A percentile compares a stretch with the other conserved stretches of the same genome.
Conservation (phyloP, 92 coral and sea anemone genomes). For the Heliopora coerulea region DNA sequence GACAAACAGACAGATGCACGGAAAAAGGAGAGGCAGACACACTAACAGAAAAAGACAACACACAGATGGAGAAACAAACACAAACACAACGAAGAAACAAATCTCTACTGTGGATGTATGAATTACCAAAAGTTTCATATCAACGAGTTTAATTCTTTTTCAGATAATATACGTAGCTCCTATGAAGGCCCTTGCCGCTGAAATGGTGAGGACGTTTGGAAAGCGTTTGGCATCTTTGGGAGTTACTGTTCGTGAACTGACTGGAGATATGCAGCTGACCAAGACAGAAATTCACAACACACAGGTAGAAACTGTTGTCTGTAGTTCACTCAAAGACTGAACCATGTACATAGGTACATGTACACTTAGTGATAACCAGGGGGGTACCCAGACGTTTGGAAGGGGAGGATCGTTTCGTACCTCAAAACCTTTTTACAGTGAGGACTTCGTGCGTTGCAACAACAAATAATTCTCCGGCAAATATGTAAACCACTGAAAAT, state of each 20-base stretch:
- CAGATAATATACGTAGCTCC: slow-evolving; percentile 98
- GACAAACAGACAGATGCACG: too few relatives aligned
- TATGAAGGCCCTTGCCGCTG: slow-evolving; percentile 99
- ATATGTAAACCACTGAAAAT: too few relatives aligned
- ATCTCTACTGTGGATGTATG: neutral
- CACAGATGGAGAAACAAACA: neutral
- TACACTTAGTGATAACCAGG: too few relatives aligned
- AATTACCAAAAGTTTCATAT: neutral
- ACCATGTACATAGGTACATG: neutral
- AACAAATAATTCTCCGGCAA: too few relatives aligned
- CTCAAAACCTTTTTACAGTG: too few relatives aligned
- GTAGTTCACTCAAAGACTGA: too few relatives aligned
- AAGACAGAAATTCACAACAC: slow-evolving; percentile 91
- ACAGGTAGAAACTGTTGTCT: slow-evolving; percentile 55
- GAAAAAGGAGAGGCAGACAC: neutral
- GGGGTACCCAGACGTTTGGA: too few relatives aligned
- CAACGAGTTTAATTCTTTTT: too few relatives aligned
- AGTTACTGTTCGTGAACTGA: slow-evolving; percentile 82
- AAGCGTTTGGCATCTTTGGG: slow-evolving; percentile 85
- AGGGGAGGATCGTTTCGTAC: too few relatives aligned
- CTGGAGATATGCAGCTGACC: slow-evolving; percentile 98
- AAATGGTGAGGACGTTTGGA: slow-evolving; percentile 97
- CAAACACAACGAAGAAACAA: neutral
- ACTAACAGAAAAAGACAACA: too few relatives aligned
- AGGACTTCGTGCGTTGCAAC: too few relatives aligned